Percentiles rank a stretch among this genome's conserved stretches.
Evolutionary conservation across 2,888 invertebrate genomes (phyloP).

Genomic region (Chrysolina oricalcia): DNA sequence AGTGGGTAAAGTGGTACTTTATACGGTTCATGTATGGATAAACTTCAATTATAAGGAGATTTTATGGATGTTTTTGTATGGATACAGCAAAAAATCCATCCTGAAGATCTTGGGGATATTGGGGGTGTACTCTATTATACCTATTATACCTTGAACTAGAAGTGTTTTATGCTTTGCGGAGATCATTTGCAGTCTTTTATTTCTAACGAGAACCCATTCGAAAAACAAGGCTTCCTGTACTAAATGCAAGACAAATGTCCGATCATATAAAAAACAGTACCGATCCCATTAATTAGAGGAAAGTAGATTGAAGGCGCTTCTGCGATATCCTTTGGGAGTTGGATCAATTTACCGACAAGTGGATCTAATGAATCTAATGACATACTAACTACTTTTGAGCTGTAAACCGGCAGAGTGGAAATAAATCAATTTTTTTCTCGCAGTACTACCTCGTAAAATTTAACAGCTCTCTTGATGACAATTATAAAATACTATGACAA

Average conservation of each 20-base stretch:
- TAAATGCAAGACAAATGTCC: slow-evolving; percentile 13
- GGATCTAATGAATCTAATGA: slow-evolving; percentile 52
- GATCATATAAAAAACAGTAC: slow-evolving; percentile 20
- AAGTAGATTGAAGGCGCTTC: slow-evolving; percentile 46
- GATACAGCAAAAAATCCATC: too few species aligned
- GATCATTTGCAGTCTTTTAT: background rate
- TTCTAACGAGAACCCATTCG: background rate
- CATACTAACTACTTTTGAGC: slow-evolving; percentile 47
- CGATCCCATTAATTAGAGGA: slow-evolving; percentile 44
- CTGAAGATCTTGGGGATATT: too few species aligned
- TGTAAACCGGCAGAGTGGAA: slow-evolving; percentile 46
- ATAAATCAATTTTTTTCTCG: slow-evolving; percentile 55
- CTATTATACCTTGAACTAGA: too few species aligned
- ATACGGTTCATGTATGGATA: too few species aligned
- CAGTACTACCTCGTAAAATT: slow-evolving; percentile 51
- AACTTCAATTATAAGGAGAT: too few species aligned
- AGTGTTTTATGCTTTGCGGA: background rate
- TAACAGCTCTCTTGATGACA: slow-evolving; percentile 55
- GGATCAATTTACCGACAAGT: slow-evolving; percentile 49
- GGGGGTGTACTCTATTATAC: too few species aligned
- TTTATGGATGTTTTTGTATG: too few species aligned
- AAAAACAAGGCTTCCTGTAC: background rate
- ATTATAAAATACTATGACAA: slow-evolving; percentile 57
- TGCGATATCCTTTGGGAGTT: slow-evolving; percentile 43
- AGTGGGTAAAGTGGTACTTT: too few species aligned